phyloP scores from a whole-genome alignment of 2,888 invertebrate species.

The Lysandra coridon region DNA sequence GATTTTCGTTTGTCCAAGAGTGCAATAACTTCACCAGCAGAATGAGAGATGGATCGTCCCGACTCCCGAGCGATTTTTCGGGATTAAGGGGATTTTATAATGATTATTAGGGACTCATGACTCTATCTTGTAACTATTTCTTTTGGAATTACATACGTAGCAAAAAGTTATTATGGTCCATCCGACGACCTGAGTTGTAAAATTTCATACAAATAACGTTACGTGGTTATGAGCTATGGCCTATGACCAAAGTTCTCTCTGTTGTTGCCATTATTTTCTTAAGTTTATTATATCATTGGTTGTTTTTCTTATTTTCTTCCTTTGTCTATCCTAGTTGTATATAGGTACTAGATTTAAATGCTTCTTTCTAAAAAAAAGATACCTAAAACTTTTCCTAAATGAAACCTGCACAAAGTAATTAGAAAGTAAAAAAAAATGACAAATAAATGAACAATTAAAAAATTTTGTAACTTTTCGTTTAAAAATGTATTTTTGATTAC shows the following conservation, averaged over 20 bases:
- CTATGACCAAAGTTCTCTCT: no score
- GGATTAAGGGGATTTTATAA: conserved; percentile 54
- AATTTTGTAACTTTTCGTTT: background rate
- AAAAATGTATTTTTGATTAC: conserved; percentile 25
- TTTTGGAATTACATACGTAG: conserved; percentile 32
- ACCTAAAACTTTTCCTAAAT: background rate
- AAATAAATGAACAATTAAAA: background rate
- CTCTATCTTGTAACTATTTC: conserved; percentile 34
- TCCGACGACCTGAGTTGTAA: no score
- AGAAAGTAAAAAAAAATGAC: background rate
- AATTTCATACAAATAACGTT: no score
- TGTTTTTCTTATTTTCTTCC: no score
- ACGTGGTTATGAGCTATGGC: no score
- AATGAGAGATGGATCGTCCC: conserved; percentile 49
- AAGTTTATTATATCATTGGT: no score
- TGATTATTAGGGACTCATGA: conserved; percentile 58
- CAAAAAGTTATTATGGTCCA: background rate
- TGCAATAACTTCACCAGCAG: conserved; percentile 34
- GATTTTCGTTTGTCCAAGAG: conserved; percentile 32
- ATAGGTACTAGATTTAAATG: no score
- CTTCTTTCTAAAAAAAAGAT: no score
- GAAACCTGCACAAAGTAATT: background rate
- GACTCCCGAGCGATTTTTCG: conserved; percentile 63
- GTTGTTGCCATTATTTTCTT: no score
- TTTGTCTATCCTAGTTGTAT: no score